Conservation (phyloP, 2,113 vertebrate genomes). For the Dasyprocta punctata region DNA sequence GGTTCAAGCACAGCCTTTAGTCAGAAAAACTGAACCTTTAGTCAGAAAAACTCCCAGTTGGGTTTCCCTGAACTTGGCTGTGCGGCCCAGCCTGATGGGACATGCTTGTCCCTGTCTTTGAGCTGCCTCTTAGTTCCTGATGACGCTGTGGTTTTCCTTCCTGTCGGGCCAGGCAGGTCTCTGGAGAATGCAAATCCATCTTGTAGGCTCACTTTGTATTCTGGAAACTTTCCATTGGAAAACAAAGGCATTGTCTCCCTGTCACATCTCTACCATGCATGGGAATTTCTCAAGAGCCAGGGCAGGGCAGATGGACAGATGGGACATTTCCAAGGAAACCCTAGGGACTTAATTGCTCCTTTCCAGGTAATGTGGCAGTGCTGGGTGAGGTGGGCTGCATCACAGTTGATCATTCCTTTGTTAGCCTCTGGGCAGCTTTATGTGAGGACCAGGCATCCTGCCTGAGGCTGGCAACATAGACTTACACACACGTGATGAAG, state of each 20-base stretch:
- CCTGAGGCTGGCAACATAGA: background rate
- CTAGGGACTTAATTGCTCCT: background rate
- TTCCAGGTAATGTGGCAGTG: fast-evolving
- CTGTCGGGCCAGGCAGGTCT: conserved; percentile 11
- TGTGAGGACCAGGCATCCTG: background rate
- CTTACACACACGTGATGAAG: background rate
- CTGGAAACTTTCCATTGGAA: conserved; percentile 57
- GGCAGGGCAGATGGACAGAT: background rate
- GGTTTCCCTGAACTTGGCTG: background rate
- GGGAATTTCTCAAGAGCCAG: background rate
- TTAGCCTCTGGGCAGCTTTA: background rate
- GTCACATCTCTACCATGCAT: background rate
- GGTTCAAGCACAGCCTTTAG: background rate
- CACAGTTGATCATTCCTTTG: background rate
- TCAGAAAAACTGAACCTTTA: background rate
- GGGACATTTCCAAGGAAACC: background rate
- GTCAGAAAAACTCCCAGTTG: background rate
- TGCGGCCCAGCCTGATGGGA: background rate
- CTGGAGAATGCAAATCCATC: conserved; percentile 69
- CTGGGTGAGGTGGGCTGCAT: fast-evolving
- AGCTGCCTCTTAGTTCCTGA: conserved; percentile 42
- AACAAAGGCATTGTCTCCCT: background rate
- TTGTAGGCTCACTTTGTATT: conserved; percentile 24
- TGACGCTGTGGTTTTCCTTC: background rate
- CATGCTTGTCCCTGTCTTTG: background rate